Evolutionary conservation across 35 echinoderm and acorn worm species (phyloP).

Genomic region (Heliocidaris tuberculata): DNA sequence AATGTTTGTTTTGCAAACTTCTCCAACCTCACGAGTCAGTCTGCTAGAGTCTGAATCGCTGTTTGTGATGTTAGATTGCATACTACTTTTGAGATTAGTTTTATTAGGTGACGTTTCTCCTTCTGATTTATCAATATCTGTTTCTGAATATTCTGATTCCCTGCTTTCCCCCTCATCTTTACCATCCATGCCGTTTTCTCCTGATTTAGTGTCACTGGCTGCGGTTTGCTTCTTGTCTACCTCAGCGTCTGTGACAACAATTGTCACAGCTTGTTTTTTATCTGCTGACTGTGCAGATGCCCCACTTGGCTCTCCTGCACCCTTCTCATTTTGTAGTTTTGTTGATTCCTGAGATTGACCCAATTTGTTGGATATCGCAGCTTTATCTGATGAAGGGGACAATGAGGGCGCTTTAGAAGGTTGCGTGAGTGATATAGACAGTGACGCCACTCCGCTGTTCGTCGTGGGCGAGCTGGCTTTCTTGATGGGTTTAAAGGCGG

Average conservation of each 20-base stretch:
- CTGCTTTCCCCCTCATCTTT: neutral
- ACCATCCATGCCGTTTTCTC: neutral
- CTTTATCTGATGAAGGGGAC: neutral
- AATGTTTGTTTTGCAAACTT: neutral
- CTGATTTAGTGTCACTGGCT: neutral
- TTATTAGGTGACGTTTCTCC: neutral
- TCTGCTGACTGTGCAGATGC: neutral
- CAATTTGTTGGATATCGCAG: neutral
- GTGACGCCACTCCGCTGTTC: neutral
- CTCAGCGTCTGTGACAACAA: neutral
- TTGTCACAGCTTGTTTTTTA: neutral
- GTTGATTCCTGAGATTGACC: neutral
- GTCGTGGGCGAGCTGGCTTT: slow-evolving; percentile 6
- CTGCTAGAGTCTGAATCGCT: neutral
- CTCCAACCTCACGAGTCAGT: neutral
- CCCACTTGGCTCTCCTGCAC: neutral
- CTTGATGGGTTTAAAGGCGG: slow-evolving; percentile 24
- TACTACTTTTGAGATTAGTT: neutral
- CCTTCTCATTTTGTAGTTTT: neutral
- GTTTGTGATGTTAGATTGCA: neutral
- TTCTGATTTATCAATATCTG: neutral
- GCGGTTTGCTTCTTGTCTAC: neutral
- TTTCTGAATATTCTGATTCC: neutral
- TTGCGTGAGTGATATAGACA: neutral
- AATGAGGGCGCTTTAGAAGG: neutral